These are phyloP conservation scores for Hystrix cristata DNA, from an alignment of 2,113 vertebrate genomes.

Conservation along the genomic window DNA sequence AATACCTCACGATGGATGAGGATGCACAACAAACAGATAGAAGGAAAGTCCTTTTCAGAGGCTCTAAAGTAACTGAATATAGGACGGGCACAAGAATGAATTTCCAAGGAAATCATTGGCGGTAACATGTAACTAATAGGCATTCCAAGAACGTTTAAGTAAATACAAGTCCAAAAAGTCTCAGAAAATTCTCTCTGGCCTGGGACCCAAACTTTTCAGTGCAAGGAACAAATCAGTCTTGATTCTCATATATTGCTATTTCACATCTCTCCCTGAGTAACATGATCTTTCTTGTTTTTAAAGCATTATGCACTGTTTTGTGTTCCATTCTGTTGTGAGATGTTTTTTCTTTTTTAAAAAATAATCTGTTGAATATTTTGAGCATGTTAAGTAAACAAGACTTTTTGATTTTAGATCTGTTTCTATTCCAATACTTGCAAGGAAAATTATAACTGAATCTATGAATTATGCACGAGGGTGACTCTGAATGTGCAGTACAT, in stretches of 20 bases:
- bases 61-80: not conserved
- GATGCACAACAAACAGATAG: not conserved
- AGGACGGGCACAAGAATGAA: not conserved
- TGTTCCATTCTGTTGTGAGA: slow-evolving; percentile 42
- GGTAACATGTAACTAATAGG: not conserved
- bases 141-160: not conserved
- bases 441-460: not conserved
- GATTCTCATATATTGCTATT: not conserved
- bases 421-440: slow-evolving; percentile 8
- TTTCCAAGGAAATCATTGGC: slow-evolving; percentile 24
- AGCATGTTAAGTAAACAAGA: slow-evolving; percentile 23
- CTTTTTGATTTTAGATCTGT: slow-evolving; percentile 38
- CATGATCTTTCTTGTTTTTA: slow-evolving; percentile 4
- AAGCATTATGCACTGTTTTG: slow-evolving; percentile 18
- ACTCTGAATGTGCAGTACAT: slow-evolving; percentile 31
- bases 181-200: not conserved
- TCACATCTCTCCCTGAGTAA: not conserved
- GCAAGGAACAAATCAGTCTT: not conserved
- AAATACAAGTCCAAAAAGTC: slow-evolving; percentile 13
- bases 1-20: not conserved
- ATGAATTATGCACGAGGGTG: not conserved
- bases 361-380: slow-evolving; percentile 64
- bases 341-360: slow-evolving; percentile 47
- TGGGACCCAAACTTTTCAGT: not conserved
- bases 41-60: not conserved